Conservation (phyloP, 2,113 vertebrate species). For the Meles meles region DNA sequence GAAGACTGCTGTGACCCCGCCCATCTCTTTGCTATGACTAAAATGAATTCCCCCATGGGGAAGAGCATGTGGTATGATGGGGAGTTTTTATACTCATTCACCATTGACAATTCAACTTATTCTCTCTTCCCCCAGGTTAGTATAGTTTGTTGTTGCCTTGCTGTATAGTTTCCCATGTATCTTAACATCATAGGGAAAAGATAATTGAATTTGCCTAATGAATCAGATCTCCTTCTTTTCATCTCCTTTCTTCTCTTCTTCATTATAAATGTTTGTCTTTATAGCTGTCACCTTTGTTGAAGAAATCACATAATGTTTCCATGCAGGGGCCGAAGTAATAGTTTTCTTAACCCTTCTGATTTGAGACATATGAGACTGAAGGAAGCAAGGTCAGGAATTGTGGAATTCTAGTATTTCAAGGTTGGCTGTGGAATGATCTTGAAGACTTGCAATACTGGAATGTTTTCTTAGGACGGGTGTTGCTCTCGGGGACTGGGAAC, state of each 20-base stretch:
- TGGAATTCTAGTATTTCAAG: not conserved
- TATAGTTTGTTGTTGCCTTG: slow-evolving; percentile 39
- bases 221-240: not conserved
- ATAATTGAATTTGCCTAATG: not conserved
- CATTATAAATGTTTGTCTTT: not conserved
- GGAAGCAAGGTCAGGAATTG: not conserved
- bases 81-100: slow-evolving; percentile 93
- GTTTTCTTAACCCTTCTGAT: not conserved
- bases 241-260: not conserved
- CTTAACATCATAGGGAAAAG: not conserved
- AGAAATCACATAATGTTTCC: not conserved
- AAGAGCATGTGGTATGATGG: slow-evolving; percentile 97
- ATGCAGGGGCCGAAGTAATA: not conserved
- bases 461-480: not conserved
- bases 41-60: slow-evolving; percentile 92
- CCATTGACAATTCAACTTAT: slow-evolving; percentile 93
- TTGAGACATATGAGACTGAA: not conserved
- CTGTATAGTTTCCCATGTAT: not conserved
- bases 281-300: not conserved
- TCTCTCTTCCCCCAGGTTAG: slow-evolving; percentile 93
- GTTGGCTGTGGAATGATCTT: not conserved
- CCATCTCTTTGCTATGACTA: slow-evolving; percentile 93
- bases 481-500: not conserved
- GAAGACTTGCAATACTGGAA: not conserved
- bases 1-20: slow-evolving; percentile 91